Percentiles rank a stretch among this genome's conserved stretches.
phyloP scores from a whole-genome alignment of 1,140 invertebrate species.

The Achroia grisella region DNA sequence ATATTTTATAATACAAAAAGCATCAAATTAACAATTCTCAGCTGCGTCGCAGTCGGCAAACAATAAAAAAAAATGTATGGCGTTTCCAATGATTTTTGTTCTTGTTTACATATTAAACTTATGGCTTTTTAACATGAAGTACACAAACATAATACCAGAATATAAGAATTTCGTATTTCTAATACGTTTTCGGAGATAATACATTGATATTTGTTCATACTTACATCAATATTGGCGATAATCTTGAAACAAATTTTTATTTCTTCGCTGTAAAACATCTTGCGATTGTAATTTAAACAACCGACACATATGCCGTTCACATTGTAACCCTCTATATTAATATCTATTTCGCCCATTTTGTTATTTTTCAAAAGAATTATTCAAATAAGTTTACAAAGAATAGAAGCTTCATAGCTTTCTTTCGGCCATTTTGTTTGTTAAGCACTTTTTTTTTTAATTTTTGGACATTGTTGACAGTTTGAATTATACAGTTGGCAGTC shows the following conservation, averaged over 20 bases:
- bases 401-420: slow-evolving; percentile 53
- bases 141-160: not conserved
- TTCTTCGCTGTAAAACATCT: slow-evolving; percentile 41
- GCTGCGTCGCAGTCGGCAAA: not conserved
- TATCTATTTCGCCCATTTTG: slow-evolving; percentile 62
- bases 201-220: slow-evolving; percentile 11
- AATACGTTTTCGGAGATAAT: not conserved
- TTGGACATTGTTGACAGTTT: too few species aligned
- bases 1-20: not conserved
- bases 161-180: not conserved
- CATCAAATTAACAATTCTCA: not conserved
- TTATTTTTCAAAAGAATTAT: slow-evolving; percentile 6
- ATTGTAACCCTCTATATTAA: slow-evolving; percentile 66
- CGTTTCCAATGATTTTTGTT: slow-evolving; percentile 49
- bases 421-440: slow-evolving; percentile 52
- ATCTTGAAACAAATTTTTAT: slow-evolving; percentile 45
- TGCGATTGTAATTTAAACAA: slow-evolving; percentile 55
- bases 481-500: too few species aligned
- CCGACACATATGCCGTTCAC: slow-evolving; percentile 63
- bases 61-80: slow-evolving; percentile 21
- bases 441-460: too few species aligned
- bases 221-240: slow-evolving; percentile 57
- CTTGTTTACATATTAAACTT: slow-evolving; percentile 21
- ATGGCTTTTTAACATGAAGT: not conserved
- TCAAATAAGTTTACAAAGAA: slow-evolving; percentile 20